Base-by-base conservation (phyloP, 2,113 vertebrate genomes). In the Aplodontia rufa region DNA sequence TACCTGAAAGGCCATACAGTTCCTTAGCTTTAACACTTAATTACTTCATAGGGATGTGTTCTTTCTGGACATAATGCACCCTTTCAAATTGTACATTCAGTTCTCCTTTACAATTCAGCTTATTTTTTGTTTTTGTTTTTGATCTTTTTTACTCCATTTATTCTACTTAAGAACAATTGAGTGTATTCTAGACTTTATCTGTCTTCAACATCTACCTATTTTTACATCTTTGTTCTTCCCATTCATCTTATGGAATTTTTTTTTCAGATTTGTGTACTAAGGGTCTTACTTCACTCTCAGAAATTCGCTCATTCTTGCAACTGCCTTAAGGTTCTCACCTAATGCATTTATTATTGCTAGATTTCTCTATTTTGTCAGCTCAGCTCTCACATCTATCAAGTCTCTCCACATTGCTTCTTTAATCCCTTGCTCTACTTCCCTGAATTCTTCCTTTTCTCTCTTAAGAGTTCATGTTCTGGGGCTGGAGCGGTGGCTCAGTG, bases 21-120 rank as follows among this genome's bases (percentile, higher is more conserved):
- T 93, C 88, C 71, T 87, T 84, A 82, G 45, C 14, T 80, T 86
- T 83, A 42, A 68, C 47, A 40, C 51, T 62, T 71, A 75, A 89
- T 93, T 83, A 69, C 32, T 82, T 79, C 17, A 22, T 51, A 69
- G 49, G 37, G 22, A 72, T 72, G 5, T 53, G 26, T 75, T 87
- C 58, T 91, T 69, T 85, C 71, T 64, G 47, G n/a, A 85, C 37
- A 49, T 13, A 75, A 83, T 7, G 3, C 64, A 17, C 40, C 35
- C 72, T 87, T 91, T 93, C 62, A 58, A 53, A n/a, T 60, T 75
- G 9, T 74, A 45, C 35, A 62, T 71, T 81, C 49, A 74, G 64
- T 17, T 85, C n/a, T 82, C 87, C 37, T 91, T 78, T 32, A 42
- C 19, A 49, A 9, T 71, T 17, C 55, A 74, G 10, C 45, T 92